Evolutionary conservation across 1,140 invertebrate genomes (phyloP).

Genomic region (Subanguina moxae): DNA sequence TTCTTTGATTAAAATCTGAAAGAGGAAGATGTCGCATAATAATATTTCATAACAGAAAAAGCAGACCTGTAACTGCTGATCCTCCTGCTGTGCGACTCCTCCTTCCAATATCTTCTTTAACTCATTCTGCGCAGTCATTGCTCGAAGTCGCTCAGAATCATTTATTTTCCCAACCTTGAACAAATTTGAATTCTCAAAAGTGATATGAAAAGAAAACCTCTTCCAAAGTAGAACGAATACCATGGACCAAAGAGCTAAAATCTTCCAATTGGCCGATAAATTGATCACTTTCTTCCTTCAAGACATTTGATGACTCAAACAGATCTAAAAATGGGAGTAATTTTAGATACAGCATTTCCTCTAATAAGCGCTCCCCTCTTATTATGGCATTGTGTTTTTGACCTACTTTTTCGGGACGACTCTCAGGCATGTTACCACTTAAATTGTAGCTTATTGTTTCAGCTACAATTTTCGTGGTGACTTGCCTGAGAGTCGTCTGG

Average conservation of each 20-base stretch:
- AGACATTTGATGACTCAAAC: slow-evolving; percentile 4
- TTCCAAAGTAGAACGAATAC: not conserved
- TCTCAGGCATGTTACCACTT: too few species aligned
- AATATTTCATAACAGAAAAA: not conserved
- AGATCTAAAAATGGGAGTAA: not conserved
- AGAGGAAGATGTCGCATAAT: not conserved
- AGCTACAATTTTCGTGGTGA: too few species aligned
- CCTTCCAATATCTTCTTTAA: not conserved
- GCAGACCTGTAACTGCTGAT: slow-evolving; percentile 5
- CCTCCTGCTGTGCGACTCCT: not conserved
- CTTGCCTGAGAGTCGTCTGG: too few species aligned
- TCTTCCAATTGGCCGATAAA: slow-evolving; percentile 5
- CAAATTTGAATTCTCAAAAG: too few species aligned
- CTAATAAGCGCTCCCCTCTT: not conserved
- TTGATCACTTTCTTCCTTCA: slow-evolving; percentile 7
- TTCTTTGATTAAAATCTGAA: slow-evolving; percentile 8
- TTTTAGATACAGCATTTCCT: not conserved
- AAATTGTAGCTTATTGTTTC: too few species aligned
- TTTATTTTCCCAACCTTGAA: slow-evolving; percentile 5
- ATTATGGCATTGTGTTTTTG: not conserved
- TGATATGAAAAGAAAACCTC: slow-evolving; percentile 2
- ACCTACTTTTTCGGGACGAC: too few species aligned
- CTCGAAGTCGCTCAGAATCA: slow-evolving; percentile 12
- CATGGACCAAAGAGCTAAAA: slow-evolving; percentile 1
- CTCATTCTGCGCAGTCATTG: slow-evolving; percentile 2